A percentile compares a stretch with the other conserved stretches of the same genome.
phyloP scores from a whole-genome alignment of 2,888 invertebrate species.

The Nowickia ferox region DNA sequence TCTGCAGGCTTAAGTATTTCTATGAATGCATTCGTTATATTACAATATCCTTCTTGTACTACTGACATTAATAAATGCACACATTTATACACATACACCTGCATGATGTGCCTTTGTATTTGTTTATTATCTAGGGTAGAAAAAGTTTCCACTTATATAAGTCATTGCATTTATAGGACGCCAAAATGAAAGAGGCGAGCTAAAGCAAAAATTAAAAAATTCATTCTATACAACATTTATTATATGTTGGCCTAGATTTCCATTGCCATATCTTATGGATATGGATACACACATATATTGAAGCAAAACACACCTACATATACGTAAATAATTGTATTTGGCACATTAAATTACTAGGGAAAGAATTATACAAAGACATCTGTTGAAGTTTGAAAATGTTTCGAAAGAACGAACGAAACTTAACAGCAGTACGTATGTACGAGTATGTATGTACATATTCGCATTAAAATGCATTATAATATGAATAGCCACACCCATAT shows the following conservation, averaged over 20 bases:
- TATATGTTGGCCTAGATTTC: slow-evolving; percentile 70
- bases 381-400: slow-evolving; percentile 45
- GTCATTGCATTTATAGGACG: slow-evolving; percentile 66
- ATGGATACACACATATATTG: background rate
- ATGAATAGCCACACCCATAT: slow-evolving; percentile 61
- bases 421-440: background rate
- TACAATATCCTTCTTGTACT: slow-evolving; percentile 44
- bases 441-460: slow-evolving; percentile 14
- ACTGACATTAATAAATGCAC: slow-evolving; percentile 38
- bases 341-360: slow-evolving; percentile 18
- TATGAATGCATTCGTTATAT: slow-evolving; percentile 16
- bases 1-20: background rate
- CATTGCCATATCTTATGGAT: slow-evolving; percentile 66
- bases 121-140: slow-evolving; percentile 47
- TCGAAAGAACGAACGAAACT: slow-evolving; percentile 4
- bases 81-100: background rate
- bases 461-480: slow-evolving; percentile 12
- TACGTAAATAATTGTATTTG: background rate
- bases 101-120: slow-evolving; percentile 6
- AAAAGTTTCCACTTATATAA: slow-evolving; percentile 62
- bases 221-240: slow-evolving; percentile 33
- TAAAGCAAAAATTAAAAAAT: slow-evolving; percentile 6
- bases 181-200: slow-evolving; percentile 31
- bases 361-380: slow-evolving; percentile 52
- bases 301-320: background rate